Conservation (phyloP, 2,888 invertebrate species). For the Athalia cordata region DNA sequence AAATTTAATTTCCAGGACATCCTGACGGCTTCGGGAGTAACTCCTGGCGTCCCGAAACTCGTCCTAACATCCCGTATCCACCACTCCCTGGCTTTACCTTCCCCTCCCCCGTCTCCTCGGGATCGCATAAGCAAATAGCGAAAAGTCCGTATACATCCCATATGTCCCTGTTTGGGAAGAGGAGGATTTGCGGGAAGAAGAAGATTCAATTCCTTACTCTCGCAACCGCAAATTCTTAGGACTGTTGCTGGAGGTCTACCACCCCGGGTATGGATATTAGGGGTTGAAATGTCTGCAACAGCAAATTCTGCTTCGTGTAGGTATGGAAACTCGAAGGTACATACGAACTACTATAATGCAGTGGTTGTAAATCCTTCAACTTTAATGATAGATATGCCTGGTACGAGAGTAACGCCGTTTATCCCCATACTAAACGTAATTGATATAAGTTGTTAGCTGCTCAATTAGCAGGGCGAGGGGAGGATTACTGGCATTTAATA, state of each 20-base stretch:
- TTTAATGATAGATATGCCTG: background rate
- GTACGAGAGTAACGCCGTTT: background rate
- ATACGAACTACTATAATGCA: background rate
- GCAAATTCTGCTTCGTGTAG: no score
- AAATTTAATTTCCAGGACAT: constrained; percentile 58
- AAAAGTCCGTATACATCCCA: constrained; percentile 31
- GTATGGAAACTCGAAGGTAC: no score
- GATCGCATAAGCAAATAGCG: constrained; percentile 37
- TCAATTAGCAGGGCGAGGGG: constrained; percentile 25
- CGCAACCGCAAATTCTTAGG: background rate
- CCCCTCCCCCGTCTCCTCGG: background rate
- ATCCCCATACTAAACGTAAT: constrained; percentile 14
- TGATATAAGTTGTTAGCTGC: constrained; percentile 36
- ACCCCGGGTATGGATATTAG: background rate
- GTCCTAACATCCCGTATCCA: no score
- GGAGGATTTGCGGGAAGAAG: background rate
- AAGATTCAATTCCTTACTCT: constrained; percentile 12
- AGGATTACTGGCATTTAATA: constrained; percentile 32
- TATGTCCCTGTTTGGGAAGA: no score
- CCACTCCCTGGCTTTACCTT: no score
- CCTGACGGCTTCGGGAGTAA: constrained; percentile 51
- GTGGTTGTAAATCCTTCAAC: background rate
- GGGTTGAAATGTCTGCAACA: background rate
- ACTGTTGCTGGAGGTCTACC: background rate
- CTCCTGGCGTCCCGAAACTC: background rate